Base-by-base conservation (phyloP, 2,113 vertebrate genomes). In the Erythrolamprus reginae region DNA sequence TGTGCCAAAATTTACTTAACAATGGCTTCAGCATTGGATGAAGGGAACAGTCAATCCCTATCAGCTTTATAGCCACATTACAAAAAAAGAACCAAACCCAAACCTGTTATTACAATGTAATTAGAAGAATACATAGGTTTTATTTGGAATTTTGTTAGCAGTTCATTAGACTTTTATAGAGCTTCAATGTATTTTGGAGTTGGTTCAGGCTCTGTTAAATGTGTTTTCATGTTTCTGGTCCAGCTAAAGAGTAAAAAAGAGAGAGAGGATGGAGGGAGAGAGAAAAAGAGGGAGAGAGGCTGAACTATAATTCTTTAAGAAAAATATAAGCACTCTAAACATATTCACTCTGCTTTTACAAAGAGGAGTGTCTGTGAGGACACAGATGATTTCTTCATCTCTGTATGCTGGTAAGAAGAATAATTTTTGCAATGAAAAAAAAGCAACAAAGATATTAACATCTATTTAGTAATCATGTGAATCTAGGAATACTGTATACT, bases 331-430 rank as follows among this genome's bases (percentile, higher is more conserved):
- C 91, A 61, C 83, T 61, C 90, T 92, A 91, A 91, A 95, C 23
- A 52, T 85, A 92, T 89, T 91, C 23, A 65, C 48, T 82, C 83
- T 93, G 38, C 90, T 86, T 5, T 85, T 48, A 17, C 26, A 56
- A 82, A 28, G 10, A n/a, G n/a, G n/a, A n/a, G n/a, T n/a, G n/a
- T n/a, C n/a, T n/a, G n/a, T n/a, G n/a, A 38, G 89, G 88, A 92
- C 92, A 2, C 91, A 92, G 88, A 86, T 90, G 82, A 93, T 91
- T 83, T 89, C 84, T 91, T 87, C 92, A 23, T 91, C 91, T 94
- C 42, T 28, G 91, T 91, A 85, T 0, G 0, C 83, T 91, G 83
- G 92, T 95, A 94, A 88, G 90, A 94, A 93, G 84, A 93, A 45
- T 45, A 42, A 87, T 0, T 21, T 92, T 47, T 48, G 51, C 26